phyloP scores from a whole-genome alignment of 2,888 invertebrate species.

The Chelonus formosanus region DNA sequence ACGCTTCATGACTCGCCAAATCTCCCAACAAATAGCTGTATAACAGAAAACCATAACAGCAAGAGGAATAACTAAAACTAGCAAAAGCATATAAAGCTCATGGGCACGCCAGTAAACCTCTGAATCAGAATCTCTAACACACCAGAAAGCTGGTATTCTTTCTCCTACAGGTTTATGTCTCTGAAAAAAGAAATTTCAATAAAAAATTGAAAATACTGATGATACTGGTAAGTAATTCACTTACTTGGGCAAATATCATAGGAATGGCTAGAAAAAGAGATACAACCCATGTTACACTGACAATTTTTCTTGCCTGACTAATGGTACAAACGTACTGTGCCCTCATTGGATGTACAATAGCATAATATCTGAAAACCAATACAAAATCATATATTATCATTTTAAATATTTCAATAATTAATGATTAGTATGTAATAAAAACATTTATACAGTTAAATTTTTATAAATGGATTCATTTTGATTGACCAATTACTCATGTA shows the following conservation, averaged over 20 bases:
- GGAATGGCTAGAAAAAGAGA: conserved; percentile 72
- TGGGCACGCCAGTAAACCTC: conserved; percentile 67
- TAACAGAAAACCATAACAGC: conserved; percentile 74
- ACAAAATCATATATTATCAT: neutral
- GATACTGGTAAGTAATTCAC: conserved; percentile 16
- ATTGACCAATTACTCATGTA: too few species aligned
- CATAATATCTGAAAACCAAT: conserved; percentile 70
- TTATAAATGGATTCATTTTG: too few species aligned
- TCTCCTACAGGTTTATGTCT: conserved; percentile 65
- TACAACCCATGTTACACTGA: conserved; percentile 70
- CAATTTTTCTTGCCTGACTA: conserved; percentile 72
- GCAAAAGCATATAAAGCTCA: conserved; percentile 72
- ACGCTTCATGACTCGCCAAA: conserved; percentile 72
- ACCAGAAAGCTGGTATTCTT: conserved; percentile 67
- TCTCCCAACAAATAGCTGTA: conserved; percentile 72
- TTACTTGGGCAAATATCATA: conserved; percentile 72
- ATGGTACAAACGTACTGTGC: conserved; percentile 76
- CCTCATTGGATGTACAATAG: conserved; percentile 76
- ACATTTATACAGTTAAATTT: neutral
- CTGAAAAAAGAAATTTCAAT: conserved; percentile 48
- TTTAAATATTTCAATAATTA: neutral
- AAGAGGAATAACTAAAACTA: conserved; percentile 72
- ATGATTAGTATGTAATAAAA: neutral
- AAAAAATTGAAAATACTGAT: too few species aligned
- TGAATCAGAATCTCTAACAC: conserved; percentile 68